Evolutionary conservation across 1,140 invertebrate genomes (phyloP).

Genomic region (Muscidifurax raptorellus): DNA sequence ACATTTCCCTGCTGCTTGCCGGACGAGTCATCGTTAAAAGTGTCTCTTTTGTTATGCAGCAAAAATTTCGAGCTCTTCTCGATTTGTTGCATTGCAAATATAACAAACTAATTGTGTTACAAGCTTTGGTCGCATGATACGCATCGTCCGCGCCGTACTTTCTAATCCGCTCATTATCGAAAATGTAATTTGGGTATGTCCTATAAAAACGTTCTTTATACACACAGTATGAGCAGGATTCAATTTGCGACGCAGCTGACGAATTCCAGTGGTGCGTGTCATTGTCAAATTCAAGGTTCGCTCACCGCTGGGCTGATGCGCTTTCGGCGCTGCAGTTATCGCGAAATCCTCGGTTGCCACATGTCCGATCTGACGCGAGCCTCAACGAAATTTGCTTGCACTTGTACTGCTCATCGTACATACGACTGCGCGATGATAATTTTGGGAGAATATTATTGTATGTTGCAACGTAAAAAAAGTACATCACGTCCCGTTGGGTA

Average conservation of each 20-base stretch:
- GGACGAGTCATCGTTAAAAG: slow-evolving; percentile 43
- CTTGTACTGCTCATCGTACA: too few species aligned
- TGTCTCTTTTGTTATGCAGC: slow-evolving; percentile 43
- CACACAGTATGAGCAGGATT: background rate
- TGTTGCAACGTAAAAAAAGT: background rate
- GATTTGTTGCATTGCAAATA: background rate
- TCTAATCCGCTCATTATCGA: background rate
- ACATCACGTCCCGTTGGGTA: too few species aligned
- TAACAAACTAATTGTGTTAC: too few species aligned
- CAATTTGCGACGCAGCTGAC: background rate
- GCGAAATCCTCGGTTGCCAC: background rate
- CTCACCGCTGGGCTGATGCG: background rate
- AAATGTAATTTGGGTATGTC: background rate
- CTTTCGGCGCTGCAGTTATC: slow-evolving; percentile 6
- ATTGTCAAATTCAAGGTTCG: slow-evolving; percentile 28
- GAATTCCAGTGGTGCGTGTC: background rate
- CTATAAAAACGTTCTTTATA: background rate
- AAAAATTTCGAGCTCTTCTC: background rate
- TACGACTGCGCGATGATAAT: background rate
- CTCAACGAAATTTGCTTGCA: background rate
- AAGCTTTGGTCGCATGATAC: background rate
- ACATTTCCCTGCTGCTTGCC: slow-evolving; percentile 47
- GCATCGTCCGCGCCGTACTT: slow-evolving; percentile 1
- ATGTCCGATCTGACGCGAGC: background rate
- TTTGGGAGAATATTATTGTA: background rate